Evolutionary conservation across 2,888 invertebrate species (phyloP), one percentile per base, ranked within the genome.

Genomic region (Terebella lapidaria): DNA sequence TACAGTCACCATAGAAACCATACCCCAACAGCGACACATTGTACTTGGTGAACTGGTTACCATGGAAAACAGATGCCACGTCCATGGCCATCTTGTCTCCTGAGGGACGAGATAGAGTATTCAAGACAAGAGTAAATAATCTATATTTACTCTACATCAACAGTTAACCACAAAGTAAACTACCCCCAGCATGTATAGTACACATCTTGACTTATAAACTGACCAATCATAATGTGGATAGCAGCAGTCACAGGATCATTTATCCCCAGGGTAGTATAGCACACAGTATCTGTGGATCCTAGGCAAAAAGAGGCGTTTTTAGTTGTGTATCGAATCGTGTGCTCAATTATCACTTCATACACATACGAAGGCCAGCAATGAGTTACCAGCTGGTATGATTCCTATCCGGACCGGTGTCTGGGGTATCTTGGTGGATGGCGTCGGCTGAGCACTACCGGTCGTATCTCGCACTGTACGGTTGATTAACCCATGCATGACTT

Each of bases 1-100:
- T 85, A 42, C 90, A 87, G 80, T 92, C 91, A 1, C 92, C 92
- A 71, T 92, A 85, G 81, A 89, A 92, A 1, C 92, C 92, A 76
- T 92, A 92, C 62, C 89, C 89, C 64, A 91, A 83, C 53, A 90
- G 86, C 67, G 90, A 89, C 20, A 89, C 88, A 72, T 88, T 89
- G 68, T 89, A 86, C 58, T 87, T 84, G 35, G 88, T 77, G 52
- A 88, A 77, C 49, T 85, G 76, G 45, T 83, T 84, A 57, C 85
- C 84, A 18, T 74, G 72, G 75, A 87, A 86, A 5, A 91, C 87
- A 58, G 89, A 88, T 56, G 88, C 88, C 55, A 91, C 84, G 78
- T 92, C 92, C 61, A 91, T 81, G 22, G 88, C 87, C 18, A 88
- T 81, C 55, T 84, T 84, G 72, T 88, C 88, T 26, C 91, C 85